Conservation (phyloP, 2,797 vertebrate genomes). For the Pseudochromis fuscus region DNA sequence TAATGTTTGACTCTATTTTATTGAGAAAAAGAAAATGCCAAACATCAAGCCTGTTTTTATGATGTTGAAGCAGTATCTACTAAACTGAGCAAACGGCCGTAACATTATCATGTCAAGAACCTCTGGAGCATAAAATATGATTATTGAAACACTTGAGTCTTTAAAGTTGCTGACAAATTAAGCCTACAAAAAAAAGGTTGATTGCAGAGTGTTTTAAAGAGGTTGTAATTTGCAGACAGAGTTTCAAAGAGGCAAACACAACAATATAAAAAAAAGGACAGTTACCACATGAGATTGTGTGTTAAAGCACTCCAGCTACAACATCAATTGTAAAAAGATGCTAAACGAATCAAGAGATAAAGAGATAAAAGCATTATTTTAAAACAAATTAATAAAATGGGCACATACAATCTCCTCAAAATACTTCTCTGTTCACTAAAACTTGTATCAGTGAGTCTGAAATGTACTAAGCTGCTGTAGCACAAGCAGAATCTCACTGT, state of each 20-base stretch:
- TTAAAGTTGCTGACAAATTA: background rate
- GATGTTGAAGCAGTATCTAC: background rate
- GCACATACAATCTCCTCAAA: background rate
- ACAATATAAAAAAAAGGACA: conserved; percentile 11
- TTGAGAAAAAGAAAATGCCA: background rate
- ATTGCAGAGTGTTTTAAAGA: conserved; percentile 1
- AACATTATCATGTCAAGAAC: background rate
- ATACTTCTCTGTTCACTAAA: conserved; percentile 1
- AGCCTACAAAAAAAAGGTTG: background rate
- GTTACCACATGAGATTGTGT: background rate
- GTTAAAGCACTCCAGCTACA: background rate
- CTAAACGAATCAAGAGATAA: background rate
- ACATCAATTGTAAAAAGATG: background rate
- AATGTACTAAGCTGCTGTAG: conserved; percentile 34
- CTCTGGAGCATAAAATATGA: background rate
- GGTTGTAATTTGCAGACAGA: conserved; percentile 32
- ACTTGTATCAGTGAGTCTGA: background rate
- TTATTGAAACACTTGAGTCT: background rate
- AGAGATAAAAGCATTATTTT: conserved; percentile 8
- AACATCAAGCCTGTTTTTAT: background rate
- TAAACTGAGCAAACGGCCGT: background rate
- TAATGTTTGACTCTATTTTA: no score
- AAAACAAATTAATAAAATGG: background rate
- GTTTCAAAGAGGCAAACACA: conserved; percentile 16
- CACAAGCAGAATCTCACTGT: conserved; percentile 12